These are phyloP conservation scores for Callospermophilus lateralis DNA, from an alignment of 2,113 vertebrate species.

Conservation along the genomic window DNA sequence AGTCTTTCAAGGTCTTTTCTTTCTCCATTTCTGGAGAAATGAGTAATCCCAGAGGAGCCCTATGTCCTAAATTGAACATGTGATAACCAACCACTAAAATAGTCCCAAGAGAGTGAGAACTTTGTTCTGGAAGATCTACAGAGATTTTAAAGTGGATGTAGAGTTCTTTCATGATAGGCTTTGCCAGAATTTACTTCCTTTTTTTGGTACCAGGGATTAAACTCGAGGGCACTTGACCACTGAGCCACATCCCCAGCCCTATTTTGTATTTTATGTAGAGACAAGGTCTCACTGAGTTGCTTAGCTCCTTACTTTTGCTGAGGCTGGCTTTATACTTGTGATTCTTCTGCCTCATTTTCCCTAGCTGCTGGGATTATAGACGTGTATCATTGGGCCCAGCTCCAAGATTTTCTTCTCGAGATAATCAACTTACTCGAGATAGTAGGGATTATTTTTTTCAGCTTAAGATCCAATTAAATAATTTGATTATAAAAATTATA, in stretches of 20 bases:
- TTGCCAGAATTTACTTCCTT: not conserved
- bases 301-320: too few relatives aligned
- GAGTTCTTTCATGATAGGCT: not conserved
- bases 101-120: not conserved
- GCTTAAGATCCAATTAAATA: not conserved
- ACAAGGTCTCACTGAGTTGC: too few relatives aligned
- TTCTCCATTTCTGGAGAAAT: not conserved
- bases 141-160: accelerated
- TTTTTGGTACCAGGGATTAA: too few relatives aligned
- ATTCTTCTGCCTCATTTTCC: too few relatives aligned
- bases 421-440: not conserved
- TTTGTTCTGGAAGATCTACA: not conserved
- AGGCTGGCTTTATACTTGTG: too few relatives aligned
- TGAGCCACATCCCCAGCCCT: too few relatives aligned
- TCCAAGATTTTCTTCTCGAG: not conserved
- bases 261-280: too few relatives aligned
- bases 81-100: not conserved
- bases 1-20: not conserved
- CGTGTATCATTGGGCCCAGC: too few relatives aligned
- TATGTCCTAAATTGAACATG: not conserved
- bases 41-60: not conserved
- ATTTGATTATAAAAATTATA: constrained; percentile 25
- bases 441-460: not conserved
- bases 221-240: too few relatives aligned
- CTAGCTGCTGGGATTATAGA: too few relatives aligned